A percentile compares a stretch with the other conserved stretches of the same genome.
Conservation (phyloP, 2,113 vertebrate species). For the Leptobrachium leishanense region DNA sequence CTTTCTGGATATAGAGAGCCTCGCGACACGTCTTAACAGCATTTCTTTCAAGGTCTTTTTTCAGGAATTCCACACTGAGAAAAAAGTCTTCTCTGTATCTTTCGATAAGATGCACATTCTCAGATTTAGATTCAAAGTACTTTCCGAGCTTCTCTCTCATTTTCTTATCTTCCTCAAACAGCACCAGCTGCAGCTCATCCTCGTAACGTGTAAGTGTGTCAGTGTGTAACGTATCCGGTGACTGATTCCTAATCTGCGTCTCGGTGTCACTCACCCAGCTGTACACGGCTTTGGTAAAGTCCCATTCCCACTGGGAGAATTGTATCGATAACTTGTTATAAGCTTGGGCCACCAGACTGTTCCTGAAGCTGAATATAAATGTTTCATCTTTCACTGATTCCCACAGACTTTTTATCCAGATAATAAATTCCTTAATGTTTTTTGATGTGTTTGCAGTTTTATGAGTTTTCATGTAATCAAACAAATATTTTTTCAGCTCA, state of each 20-base stretch:
- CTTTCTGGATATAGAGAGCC: constrained; percentile 55
- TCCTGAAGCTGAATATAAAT: constrained; percentile 49
- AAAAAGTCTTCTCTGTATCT: constrained; percentile 58
- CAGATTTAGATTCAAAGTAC: constrained; percentile 6
- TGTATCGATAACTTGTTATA: constrained; percentile 44
- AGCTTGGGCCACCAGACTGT: constrained; percentile 46
- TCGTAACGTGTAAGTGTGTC: not conserved
- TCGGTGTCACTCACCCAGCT: constrained; percentile 56
- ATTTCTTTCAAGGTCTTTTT: constrained; percentile 49
- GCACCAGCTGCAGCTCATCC: not conserved
- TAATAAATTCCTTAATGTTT: constrained; percentile 58
- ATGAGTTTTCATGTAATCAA: constrained; percentile 57
- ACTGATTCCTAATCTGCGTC: constrained; percentile 50
- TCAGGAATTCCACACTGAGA: constrained; percentile 53
- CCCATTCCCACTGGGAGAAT: constrained; percentile 57
- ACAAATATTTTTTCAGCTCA: constrained; percentile 45
- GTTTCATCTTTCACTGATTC: constrained; percentile 24
- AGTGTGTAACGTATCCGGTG: constrained; percentile 3
- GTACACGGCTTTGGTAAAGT: constrained; percentile 58
- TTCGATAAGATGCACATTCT: constrained; percentile 51
- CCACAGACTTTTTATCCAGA: constrained; percentile 57
- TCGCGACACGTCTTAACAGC: constrained; percentile 48
- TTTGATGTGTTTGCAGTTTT: constrained; percentile 52
- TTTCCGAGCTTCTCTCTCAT: not conserved
- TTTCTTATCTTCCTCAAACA: not conserved